Percentiles rank a stretch among this genome's conserved stretches.
Conservation (phyloP, 2,888 invertebrate species). For the Diaprepes abbreviatus region DNA sequence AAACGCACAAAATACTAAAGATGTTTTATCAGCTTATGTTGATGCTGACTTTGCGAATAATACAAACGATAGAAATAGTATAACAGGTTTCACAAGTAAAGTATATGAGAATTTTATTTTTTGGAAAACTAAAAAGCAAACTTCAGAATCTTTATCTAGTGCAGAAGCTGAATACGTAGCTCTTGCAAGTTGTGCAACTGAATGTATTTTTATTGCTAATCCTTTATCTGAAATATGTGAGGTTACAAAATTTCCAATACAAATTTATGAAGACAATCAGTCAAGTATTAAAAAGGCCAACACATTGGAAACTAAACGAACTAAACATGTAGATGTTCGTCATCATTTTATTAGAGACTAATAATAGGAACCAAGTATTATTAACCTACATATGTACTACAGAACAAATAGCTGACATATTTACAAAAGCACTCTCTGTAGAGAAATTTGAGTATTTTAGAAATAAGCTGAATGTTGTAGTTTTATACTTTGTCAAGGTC, state of each 20-base stretch:
- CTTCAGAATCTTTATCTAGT: constrained; percentile 46
- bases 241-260: constrained; percentile 36
- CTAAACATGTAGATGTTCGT: constrained; percentile 48
- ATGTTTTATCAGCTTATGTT: constrained; percentile 39
- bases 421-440: constrained; percentile 20
- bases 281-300: constrained; percentile 44
- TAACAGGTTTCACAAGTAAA: constrained; percentile 50
- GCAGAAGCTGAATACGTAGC: constrained; percentile 52
- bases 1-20: constrained; percentile 28
- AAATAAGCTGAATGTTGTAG: not conserved
- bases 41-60: constrained; percentile 52
- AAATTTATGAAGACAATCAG: constrained; percentile 45
- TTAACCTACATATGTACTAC: constrained; percentile 17
- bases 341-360: constrained; percentile 35
- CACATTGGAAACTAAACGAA: constrained; percentile 46
- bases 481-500: not conserved
- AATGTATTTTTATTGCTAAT: constrained; percentile 49
- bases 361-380: constrained; percentile 6
- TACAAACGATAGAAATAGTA: constrained; percentile 48
- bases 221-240: constrained; percentile 43
- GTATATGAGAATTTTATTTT: constrained; percentile 48
- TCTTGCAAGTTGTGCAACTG: constrained; percentile 47
- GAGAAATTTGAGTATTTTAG: not conserved
- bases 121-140: constrained; percentile 52
- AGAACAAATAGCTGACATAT: constrained; percentile 31